phyloP scores from a whole-genome alignment of 2,113 vertebrate genomes.

The Scytalopus superciliaris region DNA sequence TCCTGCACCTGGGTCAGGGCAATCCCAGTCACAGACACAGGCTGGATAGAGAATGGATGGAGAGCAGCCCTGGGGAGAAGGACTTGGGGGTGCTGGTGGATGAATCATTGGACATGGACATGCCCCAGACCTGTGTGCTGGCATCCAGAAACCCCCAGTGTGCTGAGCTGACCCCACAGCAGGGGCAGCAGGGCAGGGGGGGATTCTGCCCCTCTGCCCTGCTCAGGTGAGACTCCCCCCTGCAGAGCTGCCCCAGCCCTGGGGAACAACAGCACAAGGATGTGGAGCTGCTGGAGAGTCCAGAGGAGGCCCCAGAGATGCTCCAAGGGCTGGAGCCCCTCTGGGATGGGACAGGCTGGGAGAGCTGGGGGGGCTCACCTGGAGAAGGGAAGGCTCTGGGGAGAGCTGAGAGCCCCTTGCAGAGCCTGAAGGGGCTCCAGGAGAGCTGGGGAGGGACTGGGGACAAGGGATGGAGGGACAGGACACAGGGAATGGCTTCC shows the following conservation, averaged over 20 bases:
- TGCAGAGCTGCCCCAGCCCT: neutral
- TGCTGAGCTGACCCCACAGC: neutral
- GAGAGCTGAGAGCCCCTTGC: neutral
- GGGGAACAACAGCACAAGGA: neutral
- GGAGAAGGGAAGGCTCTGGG: neutral
- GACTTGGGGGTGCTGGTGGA: accelerated
- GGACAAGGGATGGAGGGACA: neutral
- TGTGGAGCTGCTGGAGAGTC: neutral
- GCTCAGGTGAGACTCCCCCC: neutral
- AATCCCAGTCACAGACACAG: neutral
- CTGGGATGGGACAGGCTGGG: neutral
- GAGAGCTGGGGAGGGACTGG: neutral
- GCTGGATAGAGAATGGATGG: neutral
- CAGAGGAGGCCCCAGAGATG: neutral
- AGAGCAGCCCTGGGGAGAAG: neutral
- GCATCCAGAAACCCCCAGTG: neutral
- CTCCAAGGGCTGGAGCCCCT: neutral
- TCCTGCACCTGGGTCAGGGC: neutral
- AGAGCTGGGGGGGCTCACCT: neutral
- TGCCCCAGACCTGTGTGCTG: no score
- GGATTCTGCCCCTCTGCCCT: neutral
- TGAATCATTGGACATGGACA: accelerated
- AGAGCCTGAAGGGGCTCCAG: neutral
- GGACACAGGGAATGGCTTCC: neutral
- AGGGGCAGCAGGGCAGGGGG: neutral